Conservation (phyloP, 1,140 invertebrate genomes). For the Neodiprion pinetum region DNA sequence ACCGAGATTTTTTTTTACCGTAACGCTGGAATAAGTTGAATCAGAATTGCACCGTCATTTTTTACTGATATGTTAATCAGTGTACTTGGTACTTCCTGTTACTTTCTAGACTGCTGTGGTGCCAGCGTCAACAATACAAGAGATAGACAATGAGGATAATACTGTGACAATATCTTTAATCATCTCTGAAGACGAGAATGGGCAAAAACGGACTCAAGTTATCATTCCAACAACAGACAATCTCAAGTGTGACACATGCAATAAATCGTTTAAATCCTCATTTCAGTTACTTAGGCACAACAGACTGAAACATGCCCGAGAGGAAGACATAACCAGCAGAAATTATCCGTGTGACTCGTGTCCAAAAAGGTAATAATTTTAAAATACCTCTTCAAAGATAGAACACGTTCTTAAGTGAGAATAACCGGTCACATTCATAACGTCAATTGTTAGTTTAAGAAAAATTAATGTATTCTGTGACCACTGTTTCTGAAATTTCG, state of each 20-base stretch:
- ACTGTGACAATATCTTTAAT: slow-evolving; percentile 59
- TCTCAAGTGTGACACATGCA: slow-evolving; percentile 56
- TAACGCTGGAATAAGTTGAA: background rate
- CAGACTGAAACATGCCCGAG: slow-evolving; percentile 56
- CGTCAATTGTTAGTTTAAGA: background rate
- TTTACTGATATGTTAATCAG: background rate
- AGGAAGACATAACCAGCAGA: slow-evolving; percentile 59
- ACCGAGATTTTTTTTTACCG: background rate
- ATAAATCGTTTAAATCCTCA: slow-evolving; percentile 57
- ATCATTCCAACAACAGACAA: slow-evolving; percentile 59
- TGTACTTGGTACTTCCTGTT: slow-evolving; percentile 4
- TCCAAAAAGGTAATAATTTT: slow-evolving; percentile 50
- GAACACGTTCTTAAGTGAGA: no score
- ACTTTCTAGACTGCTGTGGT: slow-evolving; percentile 20
- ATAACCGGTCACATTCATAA: no score
- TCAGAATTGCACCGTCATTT: slow-evolving; percentile 1
- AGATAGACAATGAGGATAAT: slow-evolving; percentile 54
- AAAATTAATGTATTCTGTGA: no score
- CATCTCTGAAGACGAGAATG: slow-evolving; percentile 59
- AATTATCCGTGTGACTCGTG: slow-evolving; percentile 61
- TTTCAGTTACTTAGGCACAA: slow-evolving; percentile 58
- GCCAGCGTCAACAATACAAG: slow-evolving; percentile 17
- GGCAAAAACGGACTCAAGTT: slow-evolving; percentile 59
- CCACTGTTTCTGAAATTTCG: background rate
- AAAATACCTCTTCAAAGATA: background rate